Evolutionary conservation across 2,113 vertebrate genomes (phyloP).

Genomic region (Gnathonemus echidnorhynchus): DNA sequence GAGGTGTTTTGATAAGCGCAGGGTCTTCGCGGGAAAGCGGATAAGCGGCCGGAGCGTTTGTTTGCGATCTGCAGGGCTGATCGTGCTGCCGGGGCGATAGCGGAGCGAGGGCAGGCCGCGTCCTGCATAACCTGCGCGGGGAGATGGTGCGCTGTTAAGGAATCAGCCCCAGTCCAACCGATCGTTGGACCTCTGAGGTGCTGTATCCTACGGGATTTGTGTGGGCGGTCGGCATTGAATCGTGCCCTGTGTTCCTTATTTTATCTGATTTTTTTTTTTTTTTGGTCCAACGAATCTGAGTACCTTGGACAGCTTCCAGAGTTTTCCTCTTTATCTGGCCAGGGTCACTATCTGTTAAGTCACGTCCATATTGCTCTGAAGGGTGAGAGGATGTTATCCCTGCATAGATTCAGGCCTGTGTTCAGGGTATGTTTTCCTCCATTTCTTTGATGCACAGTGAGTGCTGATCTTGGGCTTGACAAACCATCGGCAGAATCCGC

Average conservation of each 20-base stretch:
- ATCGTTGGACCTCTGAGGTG: not conserved
- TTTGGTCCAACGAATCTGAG: not conserved
- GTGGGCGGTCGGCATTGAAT: not conserved
- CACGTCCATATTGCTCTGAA: not conserved
- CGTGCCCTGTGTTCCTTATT: not conserved
- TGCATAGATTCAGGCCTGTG: not conserved
- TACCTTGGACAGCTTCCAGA: not conserved
- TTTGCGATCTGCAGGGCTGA: constrained; percentile 2
- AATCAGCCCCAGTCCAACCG: not conserved
- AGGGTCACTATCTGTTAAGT: not conserved
- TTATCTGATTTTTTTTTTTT: not conserved
- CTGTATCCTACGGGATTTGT: not conserved
- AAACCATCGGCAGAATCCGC: not conserved
- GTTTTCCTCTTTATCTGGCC: not conserved
- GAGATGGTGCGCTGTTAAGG: not conserved
- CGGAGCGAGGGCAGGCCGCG: not conserved
- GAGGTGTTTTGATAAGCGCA: not conserved
- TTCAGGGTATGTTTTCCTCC: not conserved
- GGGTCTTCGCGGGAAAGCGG: not conserved
- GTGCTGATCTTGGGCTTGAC: not conserved
- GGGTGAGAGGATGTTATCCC: not conserved
- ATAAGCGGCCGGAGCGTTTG: not conserved
- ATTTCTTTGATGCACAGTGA: not conserved
- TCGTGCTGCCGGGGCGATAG: not conserved
- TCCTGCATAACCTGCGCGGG: not conserved